A percentile compares a stretch with the other conserved stretches of the same genome.
Evolutionary conservation across 2,888 invertebrate genomes (phyloP).

Genomic region (Stenurella melanura): DNA sequence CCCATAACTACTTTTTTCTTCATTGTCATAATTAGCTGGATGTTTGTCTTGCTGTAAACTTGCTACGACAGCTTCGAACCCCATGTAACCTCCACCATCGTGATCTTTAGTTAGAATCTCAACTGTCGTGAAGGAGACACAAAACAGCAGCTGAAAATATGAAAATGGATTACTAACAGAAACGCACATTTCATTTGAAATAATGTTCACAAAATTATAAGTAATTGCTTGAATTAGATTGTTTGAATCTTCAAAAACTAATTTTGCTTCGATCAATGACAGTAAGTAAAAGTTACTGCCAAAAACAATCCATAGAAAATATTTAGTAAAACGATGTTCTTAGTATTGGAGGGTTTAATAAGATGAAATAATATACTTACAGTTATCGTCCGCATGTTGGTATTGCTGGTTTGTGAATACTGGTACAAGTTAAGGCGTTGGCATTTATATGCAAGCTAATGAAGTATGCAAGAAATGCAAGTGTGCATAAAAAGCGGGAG

Average conservation of each 20-base stretch:
- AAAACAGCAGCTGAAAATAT: neutral
- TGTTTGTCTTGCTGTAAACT: neutral
- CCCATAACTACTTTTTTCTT: neutral
- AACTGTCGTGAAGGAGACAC: neutral
- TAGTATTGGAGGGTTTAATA: no score
- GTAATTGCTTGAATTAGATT: no score
- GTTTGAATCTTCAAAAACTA: no score
- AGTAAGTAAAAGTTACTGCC: no score
- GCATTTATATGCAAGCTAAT: neutral
- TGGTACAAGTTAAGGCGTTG: neutral
- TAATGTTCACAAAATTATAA: no score
- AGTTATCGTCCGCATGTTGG: neutral
- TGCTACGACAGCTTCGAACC: neutral
- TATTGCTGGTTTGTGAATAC: neutral
- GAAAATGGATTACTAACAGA: no score
- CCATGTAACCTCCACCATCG: neutral
- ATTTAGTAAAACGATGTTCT: no score
- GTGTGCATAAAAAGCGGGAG: conserved; percentile 12
- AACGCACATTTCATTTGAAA: no score
- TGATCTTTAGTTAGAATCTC: neutral
- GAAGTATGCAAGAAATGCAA: conserved; percentile 1
- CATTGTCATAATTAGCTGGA: neutral
- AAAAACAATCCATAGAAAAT: no score
- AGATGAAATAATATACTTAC: neutral
- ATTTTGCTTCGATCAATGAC: no score